Evolutionary conservation across 2,113 vertebrate genomes (phyloP), one percentile per base, ranked within the genome.

Genomic region (Hippocampus zosterae): DNA sequence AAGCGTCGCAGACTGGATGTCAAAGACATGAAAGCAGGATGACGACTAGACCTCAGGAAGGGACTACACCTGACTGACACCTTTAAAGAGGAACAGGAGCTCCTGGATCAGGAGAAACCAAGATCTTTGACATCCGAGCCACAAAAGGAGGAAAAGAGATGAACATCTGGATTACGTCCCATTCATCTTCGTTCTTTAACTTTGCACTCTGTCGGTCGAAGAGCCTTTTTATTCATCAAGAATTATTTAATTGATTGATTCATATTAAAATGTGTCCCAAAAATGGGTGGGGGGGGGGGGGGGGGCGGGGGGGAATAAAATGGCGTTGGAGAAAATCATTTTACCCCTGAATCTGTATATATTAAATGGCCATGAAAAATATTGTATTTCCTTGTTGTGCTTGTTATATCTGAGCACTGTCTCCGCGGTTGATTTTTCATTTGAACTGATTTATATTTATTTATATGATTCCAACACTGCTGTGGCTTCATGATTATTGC

Each of bases 11-110:
- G 83, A 74, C 72, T 87, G 81, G 83, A 70, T 50, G 71, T 83
- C 78, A 87, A 84, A 85, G 85, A 87, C 88, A 84, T 88, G 78
- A 89, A 88, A 89, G 88, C 72, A 52, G 16, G 78, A 29, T 27
- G 71, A 77, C 78, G 80, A 85, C 80, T 74, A 81, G 76, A 80
- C 75, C 75, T 79, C 76, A 86, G 78, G 80, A 53, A 74, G 13
- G n/a, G 70, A 83, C 64, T 44, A 55, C 46, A 60, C 57, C 57
- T 60, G 57, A 33, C 27, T 11, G 65, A 67, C 42, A 29, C 65
- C 37, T 42, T 64, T 78, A 89, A 86, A 89, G 79, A 72, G 62
- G 44, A 41, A 48, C 18, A 53, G 63, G 48, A 0, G 56, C 74
- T 73, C 78, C 78, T 29, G 80, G 80, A 81, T 80, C 62, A 73